These are phyloP conservation scores for Acleris cristana DNA, from an alignment of 2,888 invertebrate genomes.

Conservation along the genomic window DNA sequence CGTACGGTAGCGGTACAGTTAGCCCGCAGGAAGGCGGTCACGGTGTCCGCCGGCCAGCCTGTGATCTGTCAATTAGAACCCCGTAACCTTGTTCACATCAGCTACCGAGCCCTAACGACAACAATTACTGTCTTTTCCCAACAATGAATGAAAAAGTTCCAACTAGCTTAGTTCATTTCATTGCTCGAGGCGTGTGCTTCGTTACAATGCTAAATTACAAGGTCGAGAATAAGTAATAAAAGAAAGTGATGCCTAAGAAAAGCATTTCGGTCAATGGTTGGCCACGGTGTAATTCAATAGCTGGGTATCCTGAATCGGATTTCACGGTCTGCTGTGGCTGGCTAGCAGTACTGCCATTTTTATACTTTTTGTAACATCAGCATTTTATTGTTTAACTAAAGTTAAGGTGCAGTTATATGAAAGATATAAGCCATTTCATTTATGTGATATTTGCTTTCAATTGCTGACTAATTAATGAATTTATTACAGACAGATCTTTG, in stretches of 20 bases:
- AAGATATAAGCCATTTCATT: constrained; percentile 9
- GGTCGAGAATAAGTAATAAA: constrained; percentile 50
- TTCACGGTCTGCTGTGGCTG: constrained; percentile 58
- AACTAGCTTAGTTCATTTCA: constrained; percentile 41
- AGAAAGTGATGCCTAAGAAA: constrained; percentile 46
- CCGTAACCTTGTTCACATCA: constrained; percentile 71
- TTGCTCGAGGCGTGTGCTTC: constrained; percentile 32
- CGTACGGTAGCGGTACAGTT: constrained; percentile 76
- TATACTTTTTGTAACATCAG: constrained; percentile 47
- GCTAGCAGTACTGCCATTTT: constrained; percentile 56
- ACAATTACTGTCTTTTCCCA: constrained; percentile 49
- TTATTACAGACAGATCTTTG: not conserved
- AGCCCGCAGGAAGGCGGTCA: constrained; percentile 68
- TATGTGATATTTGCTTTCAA: not conserved
- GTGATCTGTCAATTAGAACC: constrained; percentile 75
- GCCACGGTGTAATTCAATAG: constrained; percentile 58
- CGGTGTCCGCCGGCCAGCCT: constrained; percentile 61
- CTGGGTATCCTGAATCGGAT: constrained; percentile 54
- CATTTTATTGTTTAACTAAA: constrained; percentile 30
- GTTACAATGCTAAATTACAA: constrained; percentile 45
- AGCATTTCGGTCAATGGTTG: constrained; percentile 46
- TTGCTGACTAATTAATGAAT: constrained; percentile 3
- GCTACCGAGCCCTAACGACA: constrained; percentile 54
- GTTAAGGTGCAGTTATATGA: constrained; percentile 25
- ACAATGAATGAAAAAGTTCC: constrained; percentile 41